These are phyloP conservation scores for Columbina picui DNA, from an alignment of 2,113 vertebrate species.

Conservation along the genomic window DNA sequence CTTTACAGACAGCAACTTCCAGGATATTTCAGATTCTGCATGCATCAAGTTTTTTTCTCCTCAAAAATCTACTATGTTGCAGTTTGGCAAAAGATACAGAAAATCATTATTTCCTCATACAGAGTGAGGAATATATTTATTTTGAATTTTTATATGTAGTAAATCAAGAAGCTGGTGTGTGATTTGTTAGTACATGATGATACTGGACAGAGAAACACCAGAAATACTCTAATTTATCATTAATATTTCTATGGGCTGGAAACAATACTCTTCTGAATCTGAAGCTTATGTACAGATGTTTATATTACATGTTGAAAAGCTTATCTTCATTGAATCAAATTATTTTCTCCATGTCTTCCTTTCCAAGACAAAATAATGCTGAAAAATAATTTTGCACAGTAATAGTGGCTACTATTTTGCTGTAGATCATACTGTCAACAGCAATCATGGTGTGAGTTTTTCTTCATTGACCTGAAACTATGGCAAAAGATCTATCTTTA, in stretches of 20 bases:
- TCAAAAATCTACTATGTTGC: not conserved
- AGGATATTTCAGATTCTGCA: not conserved
- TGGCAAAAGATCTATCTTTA: not conserved
- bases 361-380: not conserved
- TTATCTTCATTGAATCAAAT: not conserved
- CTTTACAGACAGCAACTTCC: rapidly evolving
- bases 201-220: not conserved
- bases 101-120: not conserved
- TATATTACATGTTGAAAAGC: not conserved
- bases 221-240: not conserved
- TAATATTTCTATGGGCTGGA: not conserved
- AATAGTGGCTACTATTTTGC: not conserved
- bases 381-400: not conserved
- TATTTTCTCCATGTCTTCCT: not conserved
- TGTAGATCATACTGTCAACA: not conserved
- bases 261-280: not conserved
- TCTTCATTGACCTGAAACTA: not conserved
- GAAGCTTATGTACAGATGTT: not conserved
- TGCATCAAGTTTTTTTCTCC: not conserved
- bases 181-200: rapidly evolving
- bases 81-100: not conserved
- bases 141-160: not conserved
- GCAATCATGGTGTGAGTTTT: rapidly evolving
- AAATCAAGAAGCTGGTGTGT: not conserved
- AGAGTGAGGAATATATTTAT: not conserved